Percentiles rank a stretch among this genome's conserved stretches.
These are phyloP conservation scores for Halictus ligatus DNA, from an alignment of 2,888 invertebrate species.

Conservation along the genomic window DNA sequence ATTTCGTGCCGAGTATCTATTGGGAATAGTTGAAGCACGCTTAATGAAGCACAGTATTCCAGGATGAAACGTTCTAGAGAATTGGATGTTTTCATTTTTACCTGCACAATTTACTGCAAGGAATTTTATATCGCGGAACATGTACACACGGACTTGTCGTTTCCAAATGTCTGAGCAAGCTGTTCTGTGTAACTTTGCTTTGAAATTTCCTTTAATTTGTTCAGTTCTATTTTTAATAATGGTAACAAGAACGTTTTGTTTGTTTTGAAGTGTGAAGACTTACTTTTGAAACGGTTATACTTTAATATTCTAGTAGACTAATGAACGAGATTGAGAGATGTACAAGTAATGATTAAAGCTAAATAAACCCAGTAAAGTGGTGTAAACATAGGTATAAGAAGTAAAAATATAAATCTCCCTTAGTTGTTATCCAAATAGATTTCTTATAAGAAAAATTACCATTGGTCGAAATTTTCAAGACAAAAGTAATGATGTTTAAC, in stretches of 20 bases:
- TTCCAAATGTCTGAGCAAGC: neutral
- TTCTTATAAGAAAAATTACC: too few species aligned
- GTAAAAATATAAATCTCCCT: too few species aligned
- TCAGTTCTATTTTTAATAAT: neutral
- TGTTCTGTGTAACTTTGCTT: neutral
- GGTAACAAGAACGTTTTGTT: neutral
- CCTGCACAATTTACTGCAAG: neutral
- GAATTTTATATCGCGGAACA: neutral
- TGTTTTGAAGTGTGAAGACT: too few species aligned
- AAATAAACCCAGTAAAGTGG: too few species aligned
- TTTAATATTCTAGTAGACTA: too few species aligned
- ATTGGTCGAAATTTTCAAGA: too few species aligned
- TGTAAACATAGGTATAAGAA: too few species aligned
- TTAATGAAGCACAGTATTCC: neutral
- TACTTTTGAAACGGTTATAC: too few species aligned
- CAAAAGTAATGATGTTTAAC: too few species aligned
- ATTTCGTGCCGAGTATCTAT: neutral
- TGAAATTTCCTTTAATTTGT: neutral
- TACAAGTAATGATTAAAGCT: too few species aligned
- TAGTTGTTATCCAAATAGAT: too few species aligned
- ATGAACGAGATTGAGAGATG: too few species aligned
- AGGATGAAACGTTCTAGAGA: constrained; percentile 3
- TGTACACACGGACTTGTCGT: neutral
- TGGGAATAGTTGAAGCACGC: neutral
- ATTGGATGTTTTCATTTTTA: neutral